Evolutionary conservation across 1,140 invertebrate genomes (phyloP).

Genomic region (Muscidifurax raptorellus): DNA sequence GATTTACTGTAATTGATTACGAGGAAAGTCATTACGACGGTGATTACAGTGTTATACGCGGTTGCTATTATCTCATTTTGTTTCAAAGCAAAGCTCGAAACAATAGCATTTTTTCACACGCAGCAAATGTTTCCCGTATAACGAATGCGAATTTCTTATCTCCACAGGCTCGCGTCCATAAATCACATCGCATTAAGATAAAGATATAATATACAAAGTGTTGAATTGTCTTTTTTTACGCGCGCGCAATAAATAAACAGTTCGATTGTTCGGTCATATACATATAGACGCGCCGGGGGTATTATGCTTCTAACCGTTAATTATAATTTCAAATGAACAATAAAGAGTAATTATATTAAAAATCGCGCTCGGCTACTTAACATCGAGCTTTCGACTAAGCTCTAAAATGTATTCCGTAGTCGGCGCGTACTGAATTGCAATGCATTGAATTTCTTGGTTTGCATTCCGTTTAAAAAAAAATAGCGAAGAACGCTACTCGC

Average conservation of each 20-base stretch:
- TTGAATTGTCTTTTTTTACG: not conserved
- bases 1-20: not conserved
- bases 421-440: not conserved
- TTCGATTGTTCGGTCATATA: not conserved
- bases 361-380: not conserved
- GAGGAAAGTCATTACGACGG: not conserved
- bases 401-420: not conserved
- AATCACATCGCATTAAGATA: conserved; percentile 17
- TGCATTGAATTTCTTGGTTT: not conserved
- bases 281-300: not conserved
- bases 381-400: not conserved
- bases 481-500: not conserved
- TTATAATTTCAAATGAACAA: not conserved
- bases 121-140: not conserved
- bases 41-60: not conserved
- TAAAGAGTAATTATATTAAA: not conserved
- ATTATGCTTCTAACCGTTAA: not conserved
- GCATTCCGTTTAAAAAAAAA: not conserved
- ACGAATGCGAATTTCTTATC: conserved; percentile 20
- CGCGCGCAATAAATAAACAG: not conserved
- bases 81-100: not conserved
- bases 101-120: not conserved
- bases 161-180: not conserved
- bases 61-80: not conserved
- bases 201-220: not conserved